These are phyloP conservation scores for Antheraea mylitta DNA, from an alignment of 1,140 invertebrate genomes.

Conservation along the genomic window DNA sequence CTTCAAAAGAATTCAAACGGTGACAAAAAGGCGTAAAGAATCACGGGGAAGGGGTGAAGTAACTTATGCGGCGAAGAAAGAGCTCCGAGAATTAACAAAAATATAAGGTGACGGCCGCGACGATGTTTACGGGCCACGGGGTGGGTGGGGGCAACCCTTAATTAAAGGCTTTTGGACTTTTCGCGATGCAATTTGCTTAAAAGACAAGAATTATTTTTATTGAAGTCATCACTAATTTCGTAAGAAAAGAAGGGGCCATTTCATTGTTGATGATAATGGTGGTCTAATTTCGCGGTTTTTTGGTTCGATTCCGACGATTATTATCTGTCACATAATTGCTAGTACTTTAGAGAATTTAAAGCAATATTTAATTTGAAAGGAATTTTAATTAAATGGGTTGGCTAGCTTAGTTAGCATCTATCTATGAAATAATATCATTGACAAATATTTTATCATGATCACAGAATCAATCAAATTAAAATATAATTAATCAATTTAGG, in stretches of 20 bases:
- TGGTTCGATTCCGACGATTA: background rate
- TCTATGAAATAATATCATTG: no score
- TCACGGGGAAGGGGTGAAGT: slow-evolving; percentile 66
- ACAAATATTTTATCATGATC: no score
- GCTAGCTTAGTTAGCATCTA: no score
- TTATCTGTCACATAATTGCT: background rate
- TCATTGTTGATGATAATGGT: slow-evolving; percentile 74
- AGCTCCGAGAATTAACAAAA: slow-evolving; percentile 76
- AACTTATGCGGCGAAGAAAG: slow-evolving; percentile 77
- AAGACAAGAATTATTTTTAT: slow-evolving; percentile 79
- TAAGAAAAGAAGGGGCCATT: slow-evolving; percentile 46
- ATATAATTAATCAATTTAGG: no score
- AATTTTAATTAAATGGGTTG: no score
- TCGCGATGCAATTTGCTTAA: slow-evolving; percentile 77
- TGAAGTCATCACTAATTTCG: slow-evolving; percentile 78
- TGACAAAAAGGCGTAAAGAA: slow-evolving; percentile 78
- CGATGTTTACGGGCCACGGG: slow-evolving; percentile 59
- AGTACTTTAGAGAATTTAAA: background rate
- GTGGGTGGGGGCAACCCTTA: slow-evolving; percentile 61
- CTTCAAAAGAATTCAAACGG: slow-evolving; percentile 75
- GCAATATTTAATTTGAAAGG: background rate
- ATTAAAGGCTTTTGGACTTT: slow-evolving; percentile 78
- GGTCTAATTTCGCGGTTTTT: slow-evolving; percentile 70
- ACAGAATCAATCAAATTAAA: no score
- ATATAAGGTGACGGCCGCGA: slow-evolving; percentile 78